Evolutionary conservation across 2,113 vertebrate species (phyloP), one percentile per base, ranked within the genome.

Genomic region (Scolopax mira): DNA sequence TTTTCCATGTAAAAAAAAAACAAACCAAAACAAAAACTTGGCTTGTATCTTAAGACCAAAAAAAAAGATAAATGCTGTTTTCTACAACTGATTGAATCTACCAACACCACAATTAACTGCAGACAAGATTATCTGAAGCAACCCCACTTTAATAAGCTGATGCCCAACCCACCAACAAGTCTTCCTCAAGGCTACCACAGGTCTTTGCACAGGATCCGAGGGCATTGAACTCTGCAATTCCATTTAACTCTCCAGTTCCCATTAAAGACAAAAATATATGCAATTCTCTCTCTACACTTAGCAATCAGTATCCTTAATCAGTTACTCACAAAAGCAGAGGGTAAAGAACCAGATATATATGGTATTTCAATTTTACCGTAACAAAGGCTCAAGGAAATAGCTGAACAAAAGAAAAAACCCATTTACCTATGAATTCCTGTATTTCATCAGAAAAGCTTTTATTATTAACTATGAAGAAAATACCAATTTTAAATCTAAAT

Each of bases 111-210:
- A 51, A 24, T 2, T 18, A 55, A 28, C 60, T 8, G 41, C 70
- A 52, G 48, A 3, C 13, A 28, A 33, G 48, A 13, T n/a, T 1
- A 13, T 3, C 11, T 41, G 64, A 62, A 69, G 31, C 72, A 70
- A 25, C 46, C 69, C 70, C 65, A 28, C 6, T 19, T 46, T 4
- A 10, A 57, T 1, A 24, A 81, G 3, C 5, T 24, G 4, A 18
- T 0, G 18, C 19, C 33, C 52, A 71, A 37, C 21, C 82, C 44
- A 18, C 9, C 28, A 41, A 14, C 0, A 3, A 37, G 12, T 4
- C 77, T 37, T 69, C 19, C 23, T 60, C 66, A 81, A 85, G 48
- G 61, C 64, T 25, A 57, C 48, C n/a, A 14, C 6, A 67, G 60
- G 57, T n/a, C 58, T 64, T 6, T 23, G 27, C 39, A 41, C 42